Base-by-base conservation (phyloP, 2,888 invertebrate genomes). In the Epirrhoe tristata region DNA sequence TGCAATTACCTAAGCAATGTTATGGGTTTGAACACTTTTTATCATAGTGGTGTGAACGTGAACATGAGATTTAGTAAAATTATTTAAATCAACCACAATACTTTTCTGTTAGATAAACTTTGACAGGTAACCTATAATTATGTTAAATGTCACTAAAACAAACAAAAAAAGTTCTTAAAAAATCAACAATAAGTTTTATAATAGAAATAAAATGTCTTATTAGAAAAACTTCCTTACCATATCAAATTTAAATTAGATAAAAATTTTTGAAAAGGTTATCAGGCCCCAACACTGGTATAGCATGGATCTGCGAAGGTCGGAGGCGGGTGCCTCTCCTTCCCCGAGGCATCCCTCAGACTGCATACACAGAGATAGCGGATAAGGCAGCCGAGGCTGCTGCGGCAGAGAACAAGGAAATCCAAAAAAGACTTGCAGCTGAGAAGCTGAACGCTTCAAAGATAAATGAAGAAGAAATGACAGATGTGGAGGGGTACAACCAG, bases 261-360 rank as follows among this genome's bases (percentile, higher is more conserved):
- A 10, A 12, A 43, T 43, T 10, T 43, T 12, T 43, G 12, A 12
- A 43, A 43, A 95, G 95, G 81, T 91, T 96, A 80, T 94, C 95
- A 77, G 96, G 96, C 54, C 95, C 95, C 58, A 95, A 95, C 82
- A 95, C 96, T 67, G 94, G 94, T 67, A 93, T 95, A 77, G 97
- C 97, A 90, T 98, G 98, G 98, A 95, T 96, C 72, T 95, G 97
- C 75, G 98, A 98, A 89, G 98, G 98, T 12, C 95, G 98, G 46
- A 94, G 98, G 77, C 91, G 96, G 69, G 95, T 98, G 77, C 98
- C 98, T 1, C 91, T 98, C 55, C 93, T 98, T 90, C 97, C 98
- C 6, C 94, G 98, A 67, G 95, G 96, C n/a, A 95, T 97, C 60
- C 97, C 98, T 6, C 97, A 97, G 82, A 98, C 98, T 6, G 96